phyloP scores from a whole-genome alignment of 2,797 vertebrate genomes.

The Buceros bicornis region DNA sequence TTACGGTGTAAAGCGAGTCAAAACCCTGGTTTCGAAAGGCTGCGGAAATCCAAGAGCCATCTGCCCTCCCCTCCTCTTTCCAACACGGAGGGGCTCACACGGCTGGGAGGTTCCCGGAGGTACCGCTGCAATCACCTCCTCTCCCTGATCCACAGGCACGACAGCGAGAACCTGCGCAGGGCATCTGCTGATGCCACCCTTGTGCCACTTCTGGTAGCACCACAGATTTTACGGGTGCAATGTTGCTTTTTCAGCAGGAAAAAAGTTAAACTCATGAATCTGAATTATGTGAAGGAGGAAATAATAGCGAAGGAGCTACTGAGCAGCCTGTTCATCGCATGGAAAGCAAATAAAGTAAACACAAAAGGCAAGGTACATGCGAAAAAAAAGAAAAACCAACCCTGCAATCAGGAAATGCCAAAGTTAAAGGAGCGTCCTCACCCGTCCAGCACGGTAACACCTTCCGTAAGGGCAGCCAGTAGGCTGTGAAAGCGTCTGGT shows the following conservation, averaged over 20 bases:
- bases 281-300: slow-evolving; percentile 39
- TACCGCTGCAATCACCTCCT: not conserved
- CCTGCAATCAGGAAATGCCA: slow-evolving; percentile 62
- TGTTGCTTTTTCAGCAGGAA: not conserved
- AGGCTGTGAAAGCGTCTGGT: not conserved
- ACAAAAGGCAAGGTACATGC: slow-evolving; percentile 42
- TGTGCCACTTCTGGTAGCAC: not conserved
- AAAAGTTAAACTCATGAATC: not conserved
- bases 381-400: not conserved
- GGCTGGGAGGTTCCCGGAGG: not conserved
- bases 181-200: not conserved
- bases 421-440: slow-evolving; percentile 16
- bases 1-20: accelerated
- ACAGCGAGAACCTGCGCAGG: not conserved
- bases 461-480: not conserved
- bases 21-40: not conserved
- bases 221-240: accelerated
- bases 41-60: not conserved
- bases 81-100: not conserved
- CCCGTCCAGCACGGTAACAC: not conserved
- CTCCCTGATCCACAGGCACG: not conserved
- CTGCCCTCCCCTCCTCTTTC: slow-evolving; percentile 34
- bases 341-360: not conserved
- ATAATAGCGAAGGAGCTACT: not conserved
- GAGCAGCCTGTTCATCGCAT: not conserved